Evolutionary conservation across 1,140 invertebrate genomes (phyloP).

Genomic region (Luehdorfia chinensis): DNA sequence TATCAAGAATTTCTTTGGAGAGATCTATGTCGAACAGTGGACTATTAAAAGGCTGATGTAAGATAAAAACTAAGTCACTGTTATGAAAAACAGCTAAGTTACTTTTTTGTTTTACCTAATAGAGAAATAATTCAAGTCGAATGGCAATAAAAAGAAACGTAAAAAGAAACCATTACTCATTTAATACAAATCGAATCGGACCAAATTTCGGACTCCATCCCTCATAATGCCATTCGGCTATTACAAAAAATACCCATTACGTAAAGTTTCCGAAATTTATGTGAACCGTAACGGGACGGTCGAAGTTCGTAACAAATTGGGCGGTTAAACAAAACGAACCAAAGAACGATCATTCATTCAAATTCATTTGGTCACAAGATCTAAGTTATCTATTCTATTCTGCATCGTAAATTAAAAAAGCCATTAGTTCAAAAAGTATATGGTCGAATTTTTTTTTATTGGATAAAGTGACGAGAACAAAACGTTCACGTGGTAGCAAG

Average conservation of each 20-base stretch:
- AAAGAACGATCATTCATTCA: neutral
- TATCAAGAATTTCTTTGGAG: no score
- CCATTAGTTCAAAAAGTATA: no score
- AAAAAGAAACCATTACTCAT: slow-evolving; percentile 14
- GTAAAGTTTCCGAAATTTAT: slow-evolving; percentile 11
- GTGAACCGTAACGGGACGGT: slow-evolving; percentile 5
- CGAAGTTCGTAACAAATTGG: slow-evolving; percentile 9
- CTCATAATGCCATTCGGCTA: slow-evolving; percentile 11
- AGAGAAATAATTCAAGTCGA: slow-evolving; percentile 2
- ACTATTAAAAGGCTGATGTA: no score
- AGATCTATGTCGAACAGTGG: no score
- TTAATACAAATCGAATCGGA: slow-evolving; percentile 16
- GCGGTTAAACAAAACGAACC: neutral
- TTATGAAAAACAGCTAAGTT: no score
- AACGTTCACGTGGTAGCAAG: no score
- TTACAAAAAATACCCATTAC: slow-evolving; percentile 7
- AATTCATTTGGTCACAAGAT: neutral
- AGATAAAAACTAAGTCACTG: no score
- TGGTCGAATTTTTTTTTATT: no score
- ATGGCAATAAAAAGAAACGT: neutral
- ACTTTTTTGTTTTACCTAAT: slow-evolving; percentile 4
- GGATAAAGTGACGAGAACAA: no score
- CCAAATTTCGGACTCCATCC: slow-evolving; percentile 11
- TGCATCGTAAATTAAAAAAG: no score
- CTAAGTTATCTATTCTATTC: neutral